These are phyloP conservation scores for Metellina segmentata DNA, from an alignment of 2,888 invertebrate species.

Conservation along the genomic window DNA sequence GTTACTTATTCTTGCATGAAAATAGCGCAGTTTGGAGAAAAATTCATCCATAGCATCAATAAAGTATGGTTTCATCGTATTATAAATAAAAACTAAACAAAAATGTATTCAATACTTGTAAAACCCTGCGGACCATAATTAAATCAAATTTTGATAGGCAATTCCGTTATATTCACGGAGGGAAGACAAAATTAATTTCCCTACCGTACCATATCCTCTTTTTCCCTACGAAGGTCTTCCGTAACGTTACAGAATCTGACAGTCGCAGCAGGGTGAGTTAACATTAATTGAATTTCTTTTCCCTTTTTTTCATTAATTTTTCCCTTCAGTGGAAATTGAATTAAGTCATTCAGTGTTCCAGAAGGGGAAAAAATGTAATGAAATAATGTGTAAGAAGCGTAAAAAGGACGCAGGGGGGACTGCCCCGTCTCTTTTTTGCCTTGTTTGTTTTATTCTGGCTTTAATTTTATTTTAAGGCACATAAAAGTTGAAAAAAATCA, in stretches of 20 bases:
- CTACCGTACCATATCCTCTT: constrained; percentile 23
- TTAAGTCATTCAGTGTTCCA: constrained; percentile 41
- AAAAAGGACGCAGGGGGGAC: neutral
- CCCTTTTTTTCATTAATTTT: constrained; percentile 40
- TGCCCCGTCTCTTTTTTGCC: constrained; percentile 12
- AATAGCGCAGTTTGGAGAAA: neutral
- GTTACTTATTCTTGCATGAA: neutral
- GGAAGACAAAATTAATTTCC: constrained; percentile 60
- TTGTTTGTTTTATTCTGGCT: constrained; percentile 2
- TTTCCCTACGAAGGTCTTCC: constrained; percentile 5
- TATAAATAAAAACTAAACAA: constrained; percentile 12
- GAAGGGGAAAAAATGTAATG: constrained; percentile 29
- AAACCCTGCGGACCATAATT: constrained; percentile 58
- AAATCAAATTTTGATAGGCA: constrained; percentile 67
- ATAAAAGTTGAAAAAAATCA: neutral
- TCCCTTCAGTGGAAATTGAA: constrained; percentile 54
- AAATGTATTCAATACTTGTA: constrained; percentile 50
- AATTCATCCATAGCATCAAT: neutral
- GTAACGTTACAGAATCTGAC: constrained; percentile 44
- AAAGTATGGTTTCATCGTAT: neutral
- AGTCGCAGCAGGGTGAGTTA: constrained; percentile 61
- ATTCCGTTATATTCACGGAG: constrained; percentile 51
- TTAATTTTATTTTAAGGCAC: constrained; percentile 41
- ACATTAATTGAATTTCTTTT: constrained; percentile 68
- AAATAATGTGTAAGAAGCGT: constrained; percentile 37